These are phyloP conservation scores for Channa argus DNA, from an alignment of 2,113 vertebrate genomes.

Conservation along the genomic window DNA sequence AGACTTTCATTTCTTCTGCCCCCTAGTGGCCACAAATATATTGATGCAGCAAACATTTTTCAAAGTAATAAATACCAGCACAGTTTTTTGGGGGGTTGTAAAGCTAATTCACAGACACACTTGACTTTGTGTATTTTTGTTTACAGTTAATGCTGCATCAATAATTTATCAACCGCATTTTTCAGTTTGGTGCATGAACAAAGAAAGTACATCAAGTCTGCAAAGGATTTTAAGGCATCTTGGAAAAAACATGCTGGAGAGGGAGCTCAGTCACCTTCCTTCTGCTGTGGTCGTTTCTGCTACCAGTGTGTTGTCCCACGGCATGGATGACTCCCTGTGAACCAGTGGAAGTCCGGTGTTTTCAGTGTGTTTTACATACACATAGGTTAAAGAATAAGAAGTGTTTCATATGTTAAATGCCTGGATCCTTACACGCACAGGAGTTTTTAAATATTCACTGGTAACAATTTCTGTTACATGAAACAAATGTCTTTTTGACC, in stretches of 20 bases:
- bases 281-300: too few relatives aligned
- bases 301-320: too few relatives aligned
- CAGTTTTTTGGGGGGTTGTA: not conserved
- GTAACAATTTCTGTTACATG: too few relatives aligned
- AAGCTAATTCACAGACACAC: not conserved
- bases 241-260: not conserved
- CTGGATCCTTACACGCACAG: too few relatives aligned
- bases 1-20: slow-evolving; percentile 4
- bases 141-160: not conserved
- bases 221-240: not conserved
- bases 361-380: too few relatives aligned
- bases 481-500: not conserved
- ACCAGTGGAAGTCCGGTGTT: too few relatives aligned
- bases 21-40: slow-evolving; percentile 6
- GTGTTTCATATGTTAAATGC: too few relatives aligned
- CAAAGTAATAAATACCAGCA: not conserved
- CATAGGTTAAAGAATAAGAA: too few relatives aligned
- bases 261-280: not conserved
- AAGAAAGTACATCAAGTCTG: not conserved
- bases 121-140: not conserved
- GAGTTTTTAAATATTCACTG: too few relatives aligned
- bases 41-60: not conserved
- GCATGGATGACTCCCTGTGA: too few relatives aligned
- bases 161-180: not conserved
- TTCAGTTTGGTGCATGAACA: not conserved